Evolutionary conservation across 2,888 invertebrate genomes (phyloP).

Genomic region (Eueremaeus valkanovi): DNA sequence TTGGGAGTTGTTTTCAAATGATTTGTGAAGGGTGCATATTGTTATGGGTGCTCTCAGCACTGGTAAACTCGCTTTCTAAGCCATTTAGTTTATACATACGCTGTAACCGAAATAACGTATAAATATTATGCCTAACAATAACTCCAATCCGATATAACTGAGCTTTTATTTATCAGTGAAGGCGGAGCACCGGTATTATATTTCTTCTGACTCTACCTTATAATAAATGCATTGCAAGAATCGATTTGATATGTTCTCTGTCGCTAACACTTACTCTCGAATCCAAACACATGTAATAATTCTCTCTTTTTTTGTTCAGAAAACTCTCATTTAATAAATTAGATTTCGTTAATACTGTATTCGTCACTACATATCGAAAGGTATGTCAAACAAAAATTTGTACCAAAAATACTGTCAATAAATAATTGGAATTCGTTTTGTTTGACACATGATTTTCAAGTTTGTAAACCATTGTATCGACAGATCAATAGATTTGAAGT

Average conservation of each 20-base stretch:
- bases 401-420: background rate
- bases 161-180: background rate
- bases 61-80: background rate
- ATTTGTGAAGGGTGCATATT: background rate
- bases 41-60: background rate
- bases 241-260: conserved; percentile 3
- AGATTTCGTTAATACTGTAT: background rate
- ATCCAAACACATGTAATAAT: background rate
- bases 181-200: conserved; percentile 1
- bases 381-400: background rate
- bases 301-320: background rate
- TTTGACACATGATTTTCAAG: conserved; percentile 26
- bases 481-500: background rate
- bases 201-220: background rate
- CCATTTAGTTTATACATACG: background rate
- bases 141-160: background rate
- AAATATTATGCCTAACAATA: background rate
- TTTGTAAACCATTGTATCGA: conserved; percentile 18
- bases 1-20: conserved; percentile 32
- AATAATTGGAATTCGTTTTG: conserved; percentile 1
- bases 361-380: conserved; percentile 8
- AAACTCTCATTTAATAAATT: background rate
- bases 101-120: conserved; percentile 8
- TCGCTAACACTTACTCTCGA: background rate
- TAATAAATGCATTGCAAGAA: conserved; percentile 16